phyloP scores from a whole-genome alignment of 2,888 invertebrate species.

The Spisula subtruncata region DNA sequence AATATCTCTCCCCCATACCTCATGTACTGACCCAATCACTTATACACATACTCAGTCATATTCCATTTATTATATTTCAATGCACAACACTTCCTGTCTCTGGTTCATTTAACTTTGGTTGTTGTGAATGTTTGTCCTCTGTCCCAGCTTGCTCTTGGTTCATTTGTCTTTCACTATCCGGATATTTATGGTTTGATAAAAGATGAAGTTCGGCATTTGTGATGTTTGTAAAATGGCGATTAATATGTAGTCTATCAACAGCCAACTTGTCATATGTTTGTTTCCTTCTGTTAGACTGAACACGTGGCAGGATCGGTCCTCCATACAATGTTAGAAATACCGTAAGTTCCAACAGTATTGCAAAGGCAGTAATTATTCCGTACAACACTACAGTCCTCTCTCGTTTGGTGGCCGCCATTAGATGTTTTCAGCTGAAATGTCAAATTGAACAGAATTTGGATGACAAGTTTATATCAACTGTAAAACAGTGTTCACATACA shows the following conservation, averaged over 20 bases:
- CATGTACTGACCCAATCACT: neutral
- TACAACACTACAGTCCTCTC: neutral
- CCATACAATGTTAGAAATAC: constrained; percentile 24
- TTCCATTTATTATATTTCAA: neutral
- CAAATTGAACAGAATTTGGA: neutral
- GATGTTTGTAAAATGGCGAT: constrained; percentile 29
- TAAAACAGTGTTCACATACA: neutral
- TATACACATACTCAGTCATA: neutral
- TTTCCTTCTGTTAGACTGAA: neutral
- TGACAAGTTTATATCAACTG: neutral
- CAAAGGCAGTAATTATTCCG: neutral
- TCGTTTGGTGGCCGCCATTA: neutral
- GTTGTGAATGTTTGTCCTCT: neutral
- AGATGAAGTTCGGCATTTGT: constrained; percentile 6
- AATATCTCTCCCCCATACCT: too few relatives aligned
- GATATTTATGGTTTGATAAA: neutral
- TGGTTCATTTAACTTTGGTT: neutral
- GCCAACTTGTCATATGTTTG: constrained; percentile 28
- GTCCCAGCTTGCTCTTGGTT: neutral
- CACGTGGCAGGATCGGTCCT: neutral
- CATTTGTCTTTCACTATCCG: neutral
- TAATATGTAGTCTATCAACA: constrained; percentile 26
- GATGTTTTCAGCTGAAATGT: neutral
- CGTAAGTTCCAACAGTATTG: constrained; percentile 31
- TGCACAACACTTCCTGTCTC: neutral